Evolutionary conservation across 2,797 vertebrate genomes (phyloP).

Genomic region (Synanceia verrucosa): DNA sequence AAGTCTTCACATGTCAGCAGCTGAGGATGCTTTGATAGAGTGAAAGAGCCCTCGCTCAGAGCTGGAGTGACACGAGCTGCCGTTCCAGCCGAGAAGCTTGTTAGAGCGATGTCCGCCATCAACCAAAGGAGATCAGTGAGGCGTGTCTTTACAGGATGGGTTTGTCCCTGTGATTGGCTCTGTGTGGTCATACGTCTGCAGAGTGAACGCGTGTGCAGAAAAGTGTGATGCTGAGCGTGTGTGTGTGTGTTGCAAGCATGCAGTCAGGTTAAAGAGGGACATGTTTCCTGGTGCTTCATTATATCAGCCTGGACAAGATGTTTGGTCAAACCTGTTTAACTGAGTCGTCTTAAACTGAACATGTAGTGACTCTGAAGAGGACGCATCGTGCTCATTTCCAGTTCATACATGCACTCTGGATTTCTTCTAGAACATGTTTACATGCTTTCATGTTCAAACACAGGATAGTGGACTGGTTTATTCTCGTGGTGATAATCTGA

Average conservation of each 20-base stretch:
- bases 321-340: background rate
- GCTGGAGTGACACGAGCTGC: slow-evolving; percentile 4
- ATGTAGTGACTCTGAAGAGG: background rate
- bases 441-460: background rate
- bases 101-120: slow-evolving; percentile 48
- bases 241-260: slow-evolving; percentile 1
- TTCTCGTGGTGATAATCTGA: too few species aligned
- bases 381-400: background rate
- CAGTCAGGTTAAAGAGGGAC: background rate
- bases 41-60: background rate
- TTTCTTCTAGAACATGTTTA: background rate
- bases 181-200: background rate
- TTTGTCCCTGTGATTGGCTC: slow-evolving; percentile 2
- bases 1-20: background rate
- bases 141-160: background rate
- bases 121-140: slow-evolving; percentile 8
- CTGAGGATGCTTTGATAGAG: background rate
- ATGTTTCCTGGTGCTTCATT: background rate
- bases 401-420: background rate
- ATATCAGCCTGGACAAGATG: background rate
- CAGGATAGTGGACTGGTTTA: too few species aligned
- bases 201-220: background rate
- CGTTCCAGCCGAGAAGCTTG: slow-evolving; percentile 36
- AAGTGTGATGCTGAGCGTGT: slow-evolving; percentile 29
- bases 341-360: background rate